Evolutionary conservation across 2,113 vertebrate species (phyloP).

Genomic region (Aegithalos caudatus): DNA sequence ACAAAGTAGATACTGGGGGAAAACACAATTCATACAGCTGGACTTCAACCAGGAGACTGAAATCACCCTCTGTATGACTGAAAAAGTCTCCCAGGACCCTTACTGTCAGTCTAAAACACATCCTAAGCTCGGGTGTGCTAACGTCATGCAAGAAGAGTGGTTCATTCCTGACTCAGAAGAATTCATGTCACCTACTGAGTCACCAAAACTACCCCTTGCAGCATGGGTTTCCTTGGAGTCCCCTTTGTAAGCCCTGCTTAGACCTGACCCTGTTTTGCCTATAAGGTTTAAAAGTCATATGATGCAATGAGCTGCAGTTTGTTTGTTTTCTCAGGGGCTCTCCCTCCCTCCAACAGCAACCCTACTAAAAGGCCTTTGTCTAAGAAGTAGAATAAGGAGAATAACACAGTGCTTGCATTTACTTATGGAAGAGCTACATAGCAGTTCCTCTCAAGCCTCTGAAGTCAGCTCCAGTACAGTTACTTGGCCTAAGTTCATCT

Average conservation of each 20-base stretch:
- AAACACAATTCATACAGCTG: neutral
- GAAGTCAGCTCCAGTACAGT: slow-evolving; percentile 41
- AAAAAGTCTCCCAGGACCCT: neutral
- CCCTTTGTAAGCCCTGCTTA: neutral
- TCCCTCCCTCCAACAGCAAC: neutral
- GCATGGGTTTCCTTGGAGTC: neutral
- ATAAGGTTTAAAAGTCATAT: neutral
- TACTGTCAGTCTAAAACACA: neutral
- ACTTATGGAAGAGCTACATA: neutral
- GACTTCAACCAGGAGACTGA: neutral
- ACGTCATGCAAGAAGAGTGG: neutral
- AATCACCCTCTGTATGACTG: neutral
- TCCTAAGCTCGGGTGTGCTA: neutral
- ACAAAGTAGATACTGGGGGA: neutral
- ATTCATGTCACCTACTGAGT: neutral
- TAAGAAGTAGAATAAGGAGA: neutral
- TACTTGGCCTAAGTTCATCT: slow-evolving; percentile 41
- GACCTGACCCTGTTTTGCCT: neutral
- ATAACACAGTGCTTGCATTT: neutral
- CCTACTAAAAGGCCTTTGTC: neutral
- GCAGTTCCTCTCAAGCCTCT: slow-evolving; percentile 19
- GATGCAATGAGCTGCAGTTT: neutral
- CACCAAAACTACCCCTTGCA: neutral
- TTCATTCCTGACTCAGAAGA: slow-evolving; percentile 24
- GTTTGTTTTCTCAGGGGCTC: slow-evolving; percentile 6